Conservation (phyloP, 2,797 vertebrate genomes). For the Tokudaia tokunoshimensis region DNA sequence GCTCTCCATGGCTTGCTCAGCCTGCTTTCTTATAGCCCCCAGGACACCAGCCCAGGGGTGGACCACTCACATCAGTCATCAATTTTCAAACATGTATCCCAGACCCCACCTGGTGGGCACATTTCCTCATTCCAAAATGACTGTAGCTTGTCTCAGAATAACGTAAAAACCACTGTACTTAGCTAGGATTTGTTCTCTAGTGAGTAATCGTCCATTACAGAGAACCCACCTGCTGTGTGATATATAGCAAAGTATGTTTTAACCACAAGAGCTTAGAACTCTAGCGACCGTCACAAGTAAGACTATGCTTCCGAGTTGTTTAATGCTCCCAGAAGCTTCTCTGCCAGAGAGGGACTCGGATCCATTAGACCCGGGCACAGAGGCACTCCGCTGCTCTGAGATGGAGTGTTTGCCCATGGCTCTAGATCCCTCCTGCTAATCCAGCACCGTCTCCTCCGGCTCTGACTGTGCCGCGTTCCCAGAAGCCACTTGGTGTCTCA, state of each 20-base stretch:
- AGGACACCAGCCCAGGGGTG: neutral
- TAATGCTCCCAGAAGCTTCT: constrained; percentile 19
- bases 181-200: neutral
- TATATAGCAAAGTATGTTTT: neutral
- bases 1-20: neutral
- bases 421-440: too few relatives aligned
- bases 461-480: neutral
- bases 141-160: too few relatives aligned
- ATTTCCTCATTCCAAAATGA: neutral
- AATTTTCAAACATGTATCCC: neutral
- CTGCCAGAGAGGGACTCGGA: neutral
- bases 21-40: too few relatives aligned
- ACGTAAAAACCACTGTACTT: neutral
- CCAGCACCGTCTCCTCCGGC: neutral
- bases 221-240: neutral
- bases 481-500: neutral
- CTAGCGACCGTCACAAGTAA: neutral
- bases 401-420: neutral
- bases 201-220: neutral
- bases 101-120: neutral
- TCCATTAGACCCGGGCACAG: constrained; percentile 48
- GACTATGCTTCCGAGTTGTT: neutral
- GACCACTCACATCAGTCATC: neutral
- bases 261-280: neutral
- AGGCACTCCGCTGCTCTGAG: neutral